A percentile compares a stretch with the other conserved stretches of the same genome.
Conservation (phyloP, 2,113 vertebrate species). For the Antechinus stuartii region DNA sequence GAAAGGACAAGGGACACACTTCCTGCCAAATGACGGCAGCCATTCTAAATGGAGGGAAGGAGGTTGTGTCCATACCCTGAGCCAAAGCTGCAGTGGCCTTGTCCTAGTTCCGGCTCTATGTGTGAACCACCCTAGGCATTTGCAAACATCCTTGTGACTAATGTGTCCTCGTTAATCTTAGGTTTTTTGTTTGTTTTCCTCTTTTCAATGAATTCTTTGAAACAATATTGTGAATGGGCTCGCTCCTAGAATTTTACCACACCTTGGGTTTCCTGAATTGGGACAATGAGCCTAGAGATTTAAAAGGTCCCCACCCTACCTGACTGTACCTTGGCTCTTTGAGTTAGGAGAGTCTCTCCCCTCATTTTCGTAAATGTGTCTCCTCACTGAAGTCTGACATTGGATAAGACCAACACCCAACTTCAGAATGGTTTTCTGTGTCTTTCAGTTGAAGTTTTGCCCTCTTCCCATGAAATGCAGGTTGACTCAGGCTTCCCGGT, state of each 20-base stretch:
- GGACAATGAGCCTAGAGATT: background rate
- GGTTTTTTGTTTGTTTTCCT: background rate
- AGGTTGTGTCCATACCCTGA: background rate
- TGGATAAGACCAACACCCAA: background rate
- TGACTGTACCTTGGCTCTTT: background rate
- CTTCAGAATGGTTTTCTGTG: background rate
- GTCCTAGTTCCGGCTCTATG: background rate
- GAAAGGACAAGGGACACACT: background rate
- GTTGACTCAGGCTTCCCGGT: background rate
- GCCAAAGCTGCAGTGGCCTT: background rate
- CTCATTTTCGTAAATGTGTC: background rate
- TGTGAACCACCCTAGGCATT: background rate
- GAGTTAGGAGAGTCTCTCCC: background rate
- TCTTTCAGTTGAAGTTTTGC: background rate
- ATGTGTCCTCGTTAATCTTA: background rate
- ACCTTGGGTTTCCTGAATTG: background rate
- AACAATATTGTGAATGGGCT: background rate
- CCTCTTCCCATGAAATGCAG: background rate
- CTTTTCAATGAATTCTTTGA: background rate
- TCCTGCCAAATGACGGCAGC: background rate
- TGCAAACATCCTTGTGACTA: background rate
- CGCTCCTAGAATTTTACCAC: background rate
- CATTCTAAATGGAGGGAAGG: background rate
- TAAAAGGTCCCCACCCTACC: background rate
- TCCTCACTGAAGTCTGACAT: background rate